A percentile compares a stretch with the other conserved stretches of the same genome.
Evolutionary conservation across 2,888 invertebrate genomes (phyloP).

Genomic region (Pseudococcus longispinus): DNA sequence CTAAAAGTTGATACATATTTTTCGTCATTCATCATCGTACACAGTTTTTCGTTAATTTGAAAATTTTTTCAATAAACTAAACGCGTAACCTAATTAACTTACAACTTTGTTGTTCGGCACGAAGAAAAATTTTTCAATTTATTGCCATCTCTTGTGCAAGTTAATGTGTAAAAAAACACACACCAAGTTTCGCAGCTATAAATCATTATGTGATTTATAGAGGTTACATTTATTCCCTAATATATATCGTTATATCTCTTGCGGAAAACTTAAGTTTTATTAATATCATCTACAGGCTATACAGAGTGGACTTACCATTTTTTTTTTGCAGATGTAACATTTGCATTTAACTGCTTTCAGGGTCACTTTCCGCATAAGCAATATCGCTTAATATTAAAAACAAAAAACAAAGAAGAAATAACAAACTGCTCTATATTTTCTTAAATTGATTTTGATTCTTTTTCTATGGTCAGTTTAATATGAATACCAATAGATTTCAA

Average conservation of each 20-base stretch:
- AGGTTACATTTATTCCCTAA: slow-evolving; percentile 36
- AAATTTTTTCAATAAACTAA: slow-evolving; percentile 40
- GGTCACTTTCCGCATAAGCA: slow-evolving; percentile 50
- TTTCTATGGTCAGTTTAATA: slow-evolving; percentile 33
- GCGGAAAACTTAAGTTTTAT: slow-evolving; percentile 42
- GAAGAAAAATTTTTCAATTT: slow-evolving; percentile 42
- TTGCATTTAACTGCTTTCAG: slow-evolving; percentile 52
- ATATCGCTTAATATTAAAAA: slow-evolving; percentile 49
- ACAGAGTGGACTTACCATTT: slow-evolving; percentile 45
- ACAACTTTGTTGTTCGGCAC: not conserved
- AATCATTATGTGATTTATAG: slow-evolving; percentile 42
- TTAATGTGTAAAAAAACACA: slow-evolving; percentile 43
- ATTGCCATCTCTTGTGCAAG: slow-evolving; percentile 33
- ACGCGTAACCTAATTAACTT: slow-evolving; percentile 33
- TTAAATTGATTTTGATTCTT: slow-evolving; percentile 38
- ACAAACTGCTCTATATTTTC: slow-evolving; percentile 32
- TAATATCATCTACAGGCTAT: slow-evolving; percentile 39
- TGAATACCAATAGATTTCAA: slow-evolving; percentile 24
- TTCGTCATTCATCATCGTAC: not conserved
- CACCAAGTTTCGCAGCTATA: slow-evolving; percentile 32
- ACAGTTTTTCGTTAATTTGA: slow-evolving; percentile 28
- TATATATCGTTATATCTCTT: slow-evolving; percentile 47
- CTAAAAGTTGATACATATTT: not conserved
- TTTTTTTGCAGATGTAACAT: slow-evolving; percentile 46
- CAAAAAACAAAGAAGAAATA: slow-evolving; percentile 38